Evolutionary conservation across 2,888 invertebrate species (phyloP).

Genomic region (Drosophila cognata): DNA sequence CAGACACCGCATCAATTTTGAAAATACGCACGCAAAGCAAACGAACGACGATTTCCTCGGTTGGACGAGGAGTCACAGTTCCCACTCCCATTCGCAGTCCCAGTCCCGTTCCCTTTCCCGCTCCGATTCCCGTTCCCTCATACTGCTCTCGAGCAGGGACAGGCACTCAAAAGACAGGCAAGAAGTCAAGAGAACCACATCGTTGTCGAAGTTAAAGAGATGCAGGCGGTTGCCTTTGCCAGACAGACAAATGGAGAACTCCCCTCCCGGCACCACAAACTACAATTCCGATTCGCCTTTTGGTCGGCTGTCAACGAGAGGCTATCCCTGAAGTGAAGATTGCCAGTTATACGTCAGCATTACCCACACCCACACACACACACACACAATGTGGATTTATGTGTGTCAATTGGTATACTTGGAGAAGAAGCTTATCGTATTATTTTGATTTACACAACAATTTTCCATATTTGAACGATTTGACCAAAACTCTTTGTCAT

Average conservation of each 20-base stretch:
- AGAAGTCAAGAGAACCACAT: constrained; percentile 62
- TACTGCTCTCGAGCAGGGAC: not conserved
- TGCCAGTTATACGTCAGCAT: constrained; percentile 14
- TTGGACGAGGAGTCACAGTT: constrained; percentile 58
- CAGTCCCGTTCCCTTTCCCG: not conserved
- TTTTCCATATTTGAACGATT: constrained; percentile 43
- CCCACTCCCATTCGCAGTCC: not conserved
- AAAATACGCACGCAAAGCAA: constrained; percentile 69
- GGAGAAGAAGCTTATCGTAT: constrained; percentile 9
- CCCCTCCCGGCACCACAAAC: constrained; percentile 23
- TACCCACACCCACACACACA: constrained; percentile 3
- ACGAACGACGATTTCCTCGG: constrained; percentile 82
- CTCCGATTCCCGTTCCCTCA: not conserved
- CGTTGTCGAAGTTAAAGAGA: constrained; percentile 71
- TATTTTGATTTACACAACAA: constrained; percentile 47
- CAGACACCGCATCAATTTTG: constrained; percentile 83
- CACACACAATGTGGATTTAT: constrained; percentile 13
- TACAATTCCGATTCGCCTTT: constrained; percentile 50
- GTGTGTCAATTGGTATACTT: constrained; percentile 31
- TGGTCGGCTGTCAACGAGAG: constrained; percentile 63
- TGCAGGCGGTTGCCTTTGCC: constrained; percentile 63
- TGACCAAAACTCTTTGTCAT: constrained; percentile 17
- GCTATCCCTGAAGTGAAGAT: constrained; percentile 34
- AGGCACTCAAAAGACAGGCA: constrained; percentile 61
- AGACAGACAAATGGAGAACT: constrained; percentile 11